Conservation (phyloP, 2,797 vertebrate genomes). For the Esox masquinongy region DNA sequence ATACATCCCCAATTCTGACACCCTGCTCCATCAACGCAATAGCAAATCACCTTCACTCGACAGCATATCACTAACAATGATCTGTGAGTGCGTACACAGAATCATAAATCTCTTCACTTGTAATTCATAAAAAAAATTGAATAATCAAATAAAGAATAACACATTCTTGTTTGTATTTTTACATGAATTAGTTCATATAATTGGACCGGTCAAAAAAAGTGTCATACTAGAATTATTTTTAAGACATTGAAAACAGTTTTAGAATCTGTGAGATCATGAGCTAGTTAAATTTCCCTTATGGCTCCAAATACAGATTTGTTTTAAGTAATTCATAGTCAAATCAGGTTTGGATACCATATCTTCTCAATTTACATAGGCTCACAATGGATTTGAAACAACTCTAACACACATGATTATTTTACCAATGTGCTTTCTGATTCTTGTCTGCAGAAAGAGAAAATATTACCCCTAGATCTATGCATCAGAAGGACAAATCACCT, state of each 20-base stretch:
- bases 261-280: background rate
- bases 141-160: background rate
- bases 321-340: slow-evolving; percentile 3
- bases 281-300: background rate
- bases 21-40: slow-evolving; percentile 39
- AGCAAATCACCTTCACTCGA: slow-evolving; percentile 33
- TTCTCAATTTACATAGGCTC: slow-evolving; percentile 5
- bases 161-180: background rate
- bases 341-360: background rate
- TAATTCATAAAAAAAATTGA: background rate
- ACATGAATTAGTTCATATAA: no score
- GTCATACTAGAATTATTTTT: no score
- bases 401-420: background rate
- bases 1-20: slow-evolving; percentile 43
- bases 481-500: slow-evolving; percentile 39
- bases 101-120: slow-evolving; percentile 15
- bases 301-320: background rate
- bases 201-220: no score
- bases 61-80: slow-evolving; percentile 21
- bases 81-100: slow-evolving; percentile 8
- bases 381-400: background rate
- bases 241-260: background rate
- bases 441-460: background rate
- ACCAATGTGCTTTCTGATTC: background rate
- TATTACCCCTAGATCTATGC: background rate